Percentiles rank a stretch among this genome's conserved stretches.
Evolutionary conservation across 1,140 invertebrate genomes (phyloP).

Genomic region (Drosophila insularis): DNA sequence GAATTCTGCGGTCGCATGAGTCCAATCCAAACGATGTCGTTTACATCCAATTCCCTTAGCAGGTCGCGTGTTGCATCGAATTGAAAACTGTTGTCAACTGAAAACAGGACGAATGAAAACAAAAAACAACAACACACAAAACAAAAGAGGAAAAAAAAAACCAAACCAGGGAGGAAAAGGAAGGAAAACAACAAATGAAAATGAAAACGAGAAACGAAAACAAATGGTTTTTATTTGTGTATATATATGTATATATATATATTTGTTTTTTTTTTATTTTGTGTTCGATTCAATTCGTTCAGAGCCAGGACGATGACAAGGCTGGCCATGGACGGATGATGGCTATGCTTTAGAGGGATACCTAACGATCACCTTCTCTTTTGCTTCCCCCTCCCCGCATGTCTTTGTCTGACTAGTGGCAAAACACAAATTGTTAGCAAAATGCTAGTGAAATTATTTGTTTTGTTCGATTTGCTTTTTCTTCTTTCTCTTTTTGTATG

Average conservation of each 20-base stretch:
- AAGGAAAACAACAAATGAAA: slow-evolving; percentile 36
- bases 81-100: slow-evolving; percentile 88
- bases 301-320: slow-evolving; percentile 3
- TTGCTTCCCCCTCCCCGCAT: no score
- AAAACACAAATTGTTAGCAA: slow-evolving; percentile 55
- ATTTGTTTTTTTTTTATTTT: slow-evolving; percentile 45
- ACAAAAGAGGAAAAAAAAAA: slow-evolving; percentile 31
- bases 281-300: slow-evolving; percentile 16
- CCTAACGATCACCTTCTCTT: slow-evolving; percentile 2
- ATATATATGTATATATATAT: slow-evolving; percentile 57
- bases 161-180: slow-evolving; percentile 21
- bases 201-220: slow-evolving; percentile 46
- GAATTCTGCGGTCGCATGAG: slow-evolving; percentile 87
- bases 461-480: slow-evolving; percentile 14
- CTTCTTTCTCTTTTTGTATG: slow-evolving; percentile 15
- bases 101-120: slow-evolving; percentile 14
- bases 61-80: slow-evolving; percentile 89
- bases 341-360: not conserved
- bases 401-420: slow-evolving; percentile 28
- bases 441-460: slow-evolving; percentile 42
- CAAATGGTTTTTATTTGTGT: slow-evolving; percentile 76
- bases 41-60: slow-evolving; percentile 88
- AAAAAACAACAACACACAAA: slow-evolving; percentile 18
- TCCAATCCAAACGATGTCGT: slow-evolving; percentile 89
- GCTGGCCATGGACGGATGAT: not conserved